These are phyloP conservation scores for Aptenodytes patagonicus DNA, from an alignment of 2,113 vertebrate species.

Conservation along the genomic window DNA sequence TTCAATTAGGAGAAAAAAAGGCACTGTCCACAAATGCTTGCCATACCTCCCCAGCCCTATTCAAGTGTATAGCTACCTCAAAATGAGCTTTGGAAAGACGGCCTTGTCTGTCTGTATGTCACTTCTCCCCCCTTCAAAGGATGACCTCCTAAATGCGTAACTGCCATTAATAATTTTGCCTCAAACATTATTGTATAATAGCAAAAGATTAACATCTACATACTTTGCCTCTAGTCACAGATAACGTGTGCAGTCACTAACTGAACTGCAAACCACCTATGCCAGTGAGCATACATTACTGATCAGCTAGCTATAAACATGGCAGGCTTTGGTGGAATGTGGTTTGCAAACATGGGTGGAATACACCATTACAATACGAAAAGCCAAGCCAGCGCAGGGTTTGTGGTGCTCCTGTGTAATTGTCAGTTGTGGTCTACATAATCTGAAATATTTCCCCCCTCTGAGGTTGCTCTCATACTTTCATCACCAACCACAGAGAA, in stretches of 20 bases:
- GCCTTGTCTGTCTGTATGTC: not conserved
- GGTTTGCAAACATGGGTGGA: not conserved
- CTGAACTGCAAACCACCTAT: not conserved
- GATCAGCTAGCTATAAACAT: not conserved
- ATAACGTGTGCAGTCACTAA: rapidly evolving
- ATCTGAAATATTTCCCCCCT: constrained; percentile 48
- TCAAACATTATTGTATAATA: not conserved
- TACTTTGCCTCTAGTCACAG: not conserved
- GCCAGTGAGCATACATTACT: not conserved
- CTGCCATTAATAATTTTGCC: not conserved
- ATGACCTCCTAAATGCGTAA: not conserved
- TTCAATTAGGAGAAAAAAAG: not conserved
- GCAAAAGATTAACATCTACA: not conserved
- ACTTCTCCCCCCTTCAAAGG: not conserved
- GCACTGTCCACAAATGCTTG: not conserved
- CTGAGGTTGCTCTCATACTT: constrained; percentile 48
- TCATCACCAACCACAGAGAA: constrained; percentile 63
- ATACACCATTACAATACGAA: not conserved
- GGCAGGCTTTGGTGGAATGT: not conserved
- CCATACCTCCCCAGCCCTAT: not conserved
- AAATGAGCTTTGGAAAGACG: not conserved
- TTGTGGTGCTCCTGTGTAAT: constrained; percentile 26
- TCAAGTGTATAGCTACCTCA: not conserved
- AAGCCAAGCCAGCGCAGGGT: not conserved
- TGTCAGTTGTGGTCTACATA: constrained; percentile 39